These are phyloP conservation scores for Semaprochilodus insignis DNA, from an alignment of 2,797 vertebrate genomes.

Conservation along the genomic window DNA sequence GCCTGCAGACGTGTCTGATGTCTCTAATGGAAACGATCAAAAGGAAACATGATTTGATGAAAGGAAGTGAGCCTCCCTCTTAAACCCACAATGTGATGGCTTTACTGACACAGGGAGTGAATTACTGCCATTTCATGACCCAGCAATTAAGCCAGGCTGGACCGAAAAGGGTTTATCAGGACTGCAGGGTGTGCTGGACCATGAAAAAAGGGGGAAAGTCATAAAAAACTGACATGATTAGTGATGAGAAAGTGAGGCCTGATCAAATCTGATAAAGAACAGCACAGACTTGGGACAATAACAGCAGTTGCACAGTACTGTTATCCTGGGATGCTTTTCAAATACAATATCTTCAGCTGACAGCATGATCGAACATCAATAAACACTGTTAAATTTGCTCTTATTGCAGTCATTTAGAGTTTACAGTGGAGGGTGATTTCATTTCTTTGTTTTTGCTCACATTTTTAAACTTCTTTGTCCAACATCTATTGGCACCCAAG, in stretches of 20 bases:
- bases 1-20: neutral
- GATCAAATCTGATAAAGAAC: neutral
- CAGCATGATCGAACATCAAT: neutral
- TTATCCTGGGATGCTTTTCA: constrained; percentile 1
- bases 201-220: neutral
- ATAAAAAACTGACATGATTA: neutral
- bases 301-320: neutral
- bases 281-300: neutral
- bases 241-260: neutral
- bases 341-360: neutral
- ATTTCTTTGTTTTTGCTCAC: neutral
- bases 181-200: neutral
- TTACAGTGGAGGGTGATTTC: too few relatives aligned
- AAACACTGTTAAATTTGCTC: neutral
- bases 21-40: constrained; percentile 14
- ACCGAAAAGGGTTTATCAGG: constrained; percentile 1
- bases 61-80: constrained; percentile 38
- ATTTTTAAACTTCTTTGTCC: neutral
- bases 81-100: constrained; percentile 9
- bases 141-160: neutral
- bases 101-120: constrained; percentile 18
- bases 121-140: constrained; percentile 25
- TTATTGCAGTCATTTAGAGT: neutral
- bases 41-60: constrained; percentile 25
- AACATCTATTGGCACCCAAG: neutral